A percentile compares a stretch with the other conserved stretches of the same genome.
Evolutionary conservation across 2,888 invertebrate genomes (phyloP).

Genomic region (Melanchra persicariae): DNA sequence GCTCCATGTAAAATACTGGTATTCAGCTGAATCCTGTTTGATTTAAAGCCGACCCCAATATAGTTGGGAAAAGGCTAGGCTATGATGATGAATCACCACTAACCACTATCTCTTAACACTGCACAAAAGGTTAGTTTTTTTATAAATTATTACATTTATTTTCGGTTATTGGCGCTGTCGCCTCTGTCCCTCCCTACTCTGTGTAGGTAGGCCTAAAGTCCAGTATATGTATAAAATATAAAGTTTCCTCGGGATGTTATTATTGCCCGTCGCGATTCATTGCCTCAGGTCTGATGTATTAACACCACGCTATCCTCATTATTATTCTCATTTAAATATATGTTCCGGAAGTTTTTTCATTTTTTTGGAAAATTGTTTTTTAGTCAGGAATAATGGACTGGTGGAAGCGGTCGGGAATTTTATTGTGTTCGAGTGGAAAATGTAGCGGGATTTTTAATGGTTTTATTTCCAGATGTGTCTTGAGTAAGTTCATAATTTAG

Average conservation of each 20-base stretch:
- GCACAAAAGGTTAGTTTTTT: neutral
- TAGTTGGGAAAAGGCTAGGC: too few relatives aligned
- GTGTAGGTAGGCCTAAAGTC: conserved; percentile 53
- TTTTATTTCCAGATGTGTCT: neutral
- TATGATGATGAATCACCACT: too few relatives aligned
- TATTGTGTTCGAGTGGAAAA: neutral
- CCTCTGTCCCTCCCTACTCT: conserved; percentile 52
- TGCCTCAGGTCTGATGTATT: conserved; percentile 64
- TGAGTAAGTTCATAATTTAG: too few relatives aligned
- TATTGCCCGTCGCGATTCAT: conserved; percentile 68
- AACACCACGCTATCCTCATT: conserved; percentile 53
- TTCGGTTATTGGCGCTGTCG: neutral
- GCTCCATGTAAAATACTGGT: too few relatives aligned
- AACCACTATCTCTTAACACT: neutral
- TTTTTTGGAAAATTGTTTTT: conserved; percentile 31
- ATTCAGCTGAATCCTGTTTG: too few relatives aligned
- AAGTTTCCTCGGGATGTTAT: conserved; percentile 67
- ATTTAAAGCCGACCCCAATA: too few relatives aligned
- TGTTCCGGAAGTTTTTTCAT: conserved; percentile 35
- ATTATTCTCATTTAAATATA: conserved; percentile 56
- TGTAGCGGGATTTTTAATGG: neutral
- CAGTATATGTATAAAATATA: conserved; percentile 69
- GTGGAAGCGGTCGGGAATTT: neutral
- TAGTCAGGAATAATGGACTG: conserved; percentile 9
- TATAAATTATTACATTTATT: too few relatives aligned